Conservation (phyloP, 2,797 vertebrate genomes). For the Heliangelus exortis region DNA sequence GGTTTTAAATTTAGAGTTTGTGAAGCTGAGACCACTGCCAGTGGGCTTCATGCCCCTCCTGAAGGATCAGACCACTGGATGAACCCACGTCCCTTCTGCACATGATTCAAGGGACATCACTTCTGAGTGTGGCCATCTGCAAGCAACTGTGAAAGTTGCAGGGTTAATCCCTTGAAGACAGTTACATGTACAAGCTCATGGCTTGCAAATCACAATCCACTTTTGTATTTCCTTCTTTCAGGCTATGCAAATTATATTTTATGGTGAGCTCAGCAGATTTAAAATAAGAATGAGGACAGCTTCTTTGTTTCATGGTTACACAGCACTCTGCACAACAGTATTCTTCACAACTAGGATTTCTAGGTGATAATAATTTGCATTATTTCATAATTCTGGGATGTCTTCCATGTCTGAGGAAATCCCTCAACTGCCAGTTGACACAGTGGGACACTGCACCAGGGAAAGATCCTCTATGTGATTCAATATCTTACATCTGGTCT, state of each 20-base stretch:
- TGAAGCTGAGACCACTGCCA: neutral
- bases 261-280: neutral
- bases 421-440: neutral
- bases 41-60: rapidly evolving
- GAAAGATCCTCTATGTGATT: neutral
- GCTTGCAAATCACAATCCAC: neutral
- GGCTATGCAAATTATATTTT: neutral
- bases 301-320: neutral
- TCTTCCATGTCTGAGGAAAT: neutral
- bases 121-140: rapidly evolving
- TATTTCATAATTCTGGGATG: neutral
- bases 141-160: neutral
- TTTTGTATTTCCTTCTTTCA: neutral
- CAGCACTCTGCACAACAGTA: neutral
- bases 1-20: neutral
- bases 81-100: neutral
- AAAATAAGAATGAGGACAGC: neutral
- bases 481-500: neutral
- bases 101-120: neutral
- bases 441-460: neutral
- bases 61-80: neutral
- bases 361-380: neutral
- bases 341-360: neutral
- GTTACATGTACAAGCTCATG: neutral
- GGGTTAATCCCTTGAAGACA: neutral